Percentiles rank a stretch among this genome's conserved stretches.
These are phyloP conservation scores for Megaceryle alcyon DNA, from an alignment of 2,797 vertebrate species.

Conservation along the genomic window DNA sequence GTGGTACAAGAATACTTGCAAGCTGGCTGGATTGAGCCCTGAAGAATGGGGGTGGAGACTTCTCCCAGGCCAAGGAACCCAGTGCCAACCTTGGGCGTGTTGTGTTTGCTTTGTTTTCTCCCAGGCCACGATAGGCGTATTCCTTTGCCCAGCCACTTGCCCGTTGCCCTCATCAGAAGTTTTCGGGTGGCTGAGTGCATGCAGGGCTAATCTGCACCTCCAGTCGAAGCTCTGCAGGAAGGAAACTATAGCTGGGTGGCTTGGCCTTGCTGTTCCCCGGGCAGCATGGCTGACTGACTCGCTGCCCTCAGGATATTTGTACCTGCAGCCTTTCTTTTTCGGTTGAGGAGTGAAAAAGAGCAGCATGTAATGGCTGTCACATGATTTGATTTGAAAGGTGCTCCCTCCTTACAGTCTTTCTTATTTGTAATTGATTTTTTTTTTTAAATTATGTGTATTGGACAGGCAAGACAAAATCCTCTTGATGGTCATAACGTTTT, in stretches of 20 bases:
- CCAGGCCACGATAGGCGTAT: accelerated
- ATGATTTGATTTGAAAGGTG: neutral
- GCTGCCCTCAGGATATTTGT: neutral
- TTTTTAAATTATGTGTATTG: accelerated
- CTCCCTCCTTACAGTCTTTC: neutral
- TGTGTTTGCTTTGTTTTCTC: neutral
- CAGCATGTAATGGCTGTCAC: neutral
- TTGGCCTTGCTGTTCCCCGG: neutral
- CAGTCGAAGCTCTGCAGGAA: accelerated
- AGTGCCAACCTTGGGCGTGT: neutral
- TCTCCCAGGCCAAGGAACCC: neutral
- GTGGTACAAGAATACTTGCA: neutral
- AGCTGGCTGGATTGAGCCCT: neutral
- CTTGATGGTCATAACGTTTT: neutral
- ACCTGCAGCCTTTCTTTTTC: neutral
- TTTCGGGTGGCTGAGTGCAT: neutral
- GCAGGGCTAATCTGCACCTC: accelerated
- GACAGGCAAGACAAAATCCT: neutral
- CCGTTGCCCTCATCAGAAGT: neutral
- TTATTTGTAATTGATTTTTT: neutral
- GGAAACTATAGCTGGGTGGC: neutral
- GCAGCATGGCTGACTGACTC: accelerated
- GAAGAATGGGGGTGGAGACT: neutral
- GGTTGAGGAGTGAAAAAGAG: neutral
- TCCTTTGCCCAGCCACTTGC: neutral